Base-by-base conservation (phyloP, 1,140 invertebrate genomes). In the Aphaenogaster rudis region DNA sequence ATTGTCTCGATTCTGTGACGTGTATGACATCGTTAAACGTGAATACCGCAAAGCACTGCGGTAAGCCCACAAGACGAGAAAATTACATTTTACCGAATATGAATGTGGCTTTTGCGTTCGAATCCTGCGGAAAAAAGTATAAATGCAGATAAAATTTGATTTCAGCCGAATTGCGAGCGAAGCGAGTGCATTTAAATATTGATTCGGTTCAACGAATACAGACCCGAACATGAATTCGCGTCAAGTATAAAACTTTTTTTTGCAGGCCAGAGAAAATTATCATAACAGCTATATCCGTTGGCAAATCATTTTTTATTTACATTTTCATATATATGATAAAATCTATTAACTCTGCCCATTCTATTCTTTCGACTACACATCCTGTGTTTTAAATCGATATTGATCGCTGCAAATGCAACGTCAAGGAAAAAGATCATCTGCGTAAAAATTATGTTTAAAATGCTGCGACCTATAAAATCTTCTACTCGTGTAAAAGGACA, bases 71-170 rank as follows among this genome's bases (percentile, higher is more conserved):
- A 82, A 82, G 80, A 82, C 54, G 42, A 28, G 67, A 74, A 82
- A 82, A 82, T 82, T 74, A 82, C 52, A 74, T 82, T 82, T 82
- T 74, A 48, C 54, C 42, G n/a, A 81, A 82, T 82, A 59, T 48
- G 17, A 59, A 74, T 61, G 52, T 72, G 21, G 52, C 54, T 74
- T 72, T 82, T 82, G 39, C 80, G 42, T 42, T 74, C 54, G 54
- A 59, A 48, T 21, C 7, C 54, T 5, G 42, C 4, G 52, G 28
- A 61, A 82, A 28, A 81, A 61, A 74, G 80, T 82, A 82, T 74
- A 82, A 82, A 82, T 54, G 80, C 67, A 59, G 54, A 48, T 82
- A 82, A 72, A 82, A 82, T 82, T 82, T 82, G 67, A 82, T 82
- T 82, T 72, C 54, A 21, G 28, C 21, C 11, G 21, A 67, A n/a